Evolutionary conservation across 2,113 vertebrate genomes (phyloP), one percentile per base, ranked within the genome.

Genomic region (Oncorhynchus kisutch): DNA sequence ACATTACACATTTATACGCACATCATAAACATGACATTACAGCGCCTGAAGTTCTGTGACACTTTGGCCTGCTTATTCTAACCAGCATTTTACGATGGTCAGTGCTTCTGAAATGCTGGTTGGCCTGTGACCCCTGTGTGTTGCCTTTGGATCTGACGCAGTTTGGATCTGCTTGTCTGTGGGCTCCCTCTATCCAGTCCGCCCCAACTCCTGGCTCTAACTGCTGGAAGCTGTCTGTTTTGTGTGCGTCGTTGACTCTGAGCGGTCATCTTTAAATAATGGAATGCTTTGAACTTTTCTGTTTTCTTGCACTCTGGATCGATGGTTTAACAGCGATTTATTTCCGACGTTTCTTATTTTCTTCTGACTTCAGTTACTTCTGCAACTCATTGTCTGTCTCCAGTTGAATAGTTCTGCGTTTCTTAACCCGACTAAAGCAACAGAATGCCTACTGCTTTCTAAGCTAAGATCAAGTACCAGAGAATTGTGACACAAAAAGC

Each of bases 11-110:
- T 39, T 2, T 39, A 39, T 9, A 39, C 7, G 39, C 39, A 45
- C 39, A 45, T 45, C 51, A 8, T 34, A 16, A 45, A 27, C 9
- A 64, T 12, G 66, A 73, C 76, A 75, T 29, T 29, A 54, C 16
- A 54, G 13, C 71, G 29, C 39, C 25, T 69, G 11, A 29, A 54
- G 18, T 12, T 75, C 78, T 75, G 75, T 24, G 60, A 27, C 18
- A 3, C 16, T 77, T 77, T 1, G 12, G 70, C 67, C 70, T 80
- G 81, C 78, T 82, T 80, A 80, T 89, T 89, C 86, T 13, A 11
- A 78, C 76, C 60, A 45, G 80, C 84, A 87, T 88, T 82, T 70
- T 18, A 4, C 20, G 18, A 71, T 72, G 51, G 75, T 67, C 74
- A 66, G 27, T 18, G 66, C 74, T 67, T 9, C 27, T 49, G 78